phyloP scores from a whole-genome alignment of 2,888 invertebrate species.

The Pharmacophagus antenor region DNA sequence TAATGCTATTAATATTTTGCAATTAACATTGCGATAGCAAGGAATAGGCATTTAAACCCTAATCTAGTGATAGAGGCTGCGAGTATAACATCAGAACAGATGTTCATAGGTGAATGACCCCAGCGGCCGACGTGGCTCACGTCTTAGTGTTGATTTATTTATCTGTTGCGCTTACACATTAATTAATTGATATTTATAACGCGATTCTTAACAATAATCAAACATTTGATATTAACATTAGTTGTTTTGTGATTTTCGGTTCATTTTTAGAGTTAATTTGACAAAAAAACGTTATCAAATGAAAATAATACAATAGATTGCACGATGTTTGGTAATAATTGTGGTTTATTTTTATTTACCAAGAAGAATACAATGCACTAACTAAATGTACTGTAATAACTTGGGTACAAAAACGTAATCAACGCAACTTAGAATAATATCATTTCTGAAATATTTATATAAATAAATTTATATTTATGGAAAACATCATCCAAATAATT shows the following conservation, averaged over 20 bases:
- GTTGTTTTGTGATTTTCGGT: neutral
- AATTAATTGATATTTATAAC: conserved; percentile 43
- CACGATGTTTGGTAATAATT: too few relatives aligned
- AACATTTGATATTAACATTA: neutral
- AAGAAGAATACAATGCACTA: too few relatives aligned
- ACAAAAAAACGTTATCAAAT: neutral
- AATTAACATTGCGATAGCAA: conserved; percentile 44
- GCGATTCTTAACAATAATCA: conserved; percentile 43
- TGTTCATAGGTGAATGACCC: conserved; percentile 72
- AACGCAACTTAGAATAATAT: too few relatives aligned
- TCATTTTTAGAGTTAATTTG: neutral
- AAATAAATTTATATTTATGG: too few relatives aligned
- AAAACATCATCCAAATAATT: too few relatives aligned
- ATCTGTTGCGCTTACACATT: conserved; percentile 55
- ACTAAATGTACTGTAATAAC: too few relatives aligned
- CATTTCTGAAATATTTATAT: too few relatives aligned
- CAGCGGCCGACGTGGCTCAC: conserved; percentile 45
- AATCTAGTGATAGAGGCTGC: conserved; percentile 60
- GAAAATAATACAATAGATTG: too few relatives aligned
- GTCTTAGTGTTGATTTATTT: conserved; percentile 55
- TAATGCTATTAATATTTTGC: conserved; percentile 37
- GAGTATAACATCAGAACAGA: conserved; percentile 76
- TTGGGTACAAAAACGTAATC: too few relatives aligned
- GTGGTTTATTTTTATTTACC: too few relatives aligned
- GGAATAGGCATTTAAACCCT: conserved; percentile 44